Evolutionary conservation across 1,140 invertebrate species (phyloP).

Genomic region (Cotesia vestalis): DNA sequence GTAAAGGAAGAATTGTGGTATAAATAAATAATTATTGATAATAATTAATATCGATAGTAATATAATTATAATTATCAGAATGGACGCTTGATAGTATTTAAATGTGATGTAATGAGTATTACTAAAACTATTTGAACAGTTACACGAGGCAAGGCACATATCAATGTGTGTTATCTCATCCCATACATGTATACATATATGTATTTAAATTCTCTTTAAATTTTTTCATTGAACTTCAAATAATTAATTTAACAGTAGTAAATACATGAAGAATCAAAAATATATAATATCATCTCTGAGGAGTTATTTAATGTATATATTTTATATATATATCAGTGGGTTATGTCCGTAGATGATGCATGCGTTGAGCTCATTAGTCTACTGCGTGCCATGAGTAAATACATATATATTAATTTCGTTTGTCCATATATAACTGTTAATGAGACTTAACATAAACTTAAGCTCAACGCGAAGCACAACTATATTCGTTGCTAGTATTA

Average conservation of each 20-base stretch:
- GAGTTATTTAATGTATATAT: slow-evolving; percentile 12
- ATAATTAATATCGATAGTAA: background rate
- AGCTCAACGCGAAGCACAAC: slow-evolving; percentile 35
- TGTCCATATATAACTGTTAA: background rate
- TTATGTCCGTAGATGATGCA: slow-evolving; percentile 30
- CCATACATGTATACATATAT: background rate
- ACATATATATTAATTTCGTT: background rate
- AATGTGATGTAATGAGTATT: slow-evolving; percentile 17
- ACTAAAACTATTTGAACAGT: slow-evolving; percentile 6
- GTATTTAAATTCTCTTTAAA: background rate
- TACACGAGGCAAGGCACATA: slow-evolving; percentile 38
- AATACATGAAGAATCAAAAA: slow-evolving; percentile 22
- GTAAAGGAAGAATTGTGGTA: no score
- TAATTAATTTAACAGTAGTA: slow-evolving; percentile 6
- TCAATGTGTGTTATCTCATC: slow-evolving; percentile 25
- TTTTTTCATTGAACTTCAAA: slow-evolving; percentile 3
- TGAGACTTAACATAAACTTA: background rate
- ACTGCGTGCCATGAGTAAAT: slow-evolving; percentile 9
- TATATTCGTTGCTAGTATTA: slow-evolving; percentile 27
- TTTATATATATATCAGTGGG: slow-evolving; percentile 22
- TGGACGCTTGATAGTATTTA: background rate
- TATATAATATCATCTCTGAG: slow-evolving; percentile 27
- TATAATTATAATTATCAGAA: background rate
- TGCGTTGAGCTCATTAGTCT: slow-evolving; percentile 20
- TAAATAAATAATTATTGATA: no score